Evolutionary conservation across 2,113 vertebrate species (phyloP), one percentile per base, ranked within the genome.

Genomic region (Tyto alba): DNA sequence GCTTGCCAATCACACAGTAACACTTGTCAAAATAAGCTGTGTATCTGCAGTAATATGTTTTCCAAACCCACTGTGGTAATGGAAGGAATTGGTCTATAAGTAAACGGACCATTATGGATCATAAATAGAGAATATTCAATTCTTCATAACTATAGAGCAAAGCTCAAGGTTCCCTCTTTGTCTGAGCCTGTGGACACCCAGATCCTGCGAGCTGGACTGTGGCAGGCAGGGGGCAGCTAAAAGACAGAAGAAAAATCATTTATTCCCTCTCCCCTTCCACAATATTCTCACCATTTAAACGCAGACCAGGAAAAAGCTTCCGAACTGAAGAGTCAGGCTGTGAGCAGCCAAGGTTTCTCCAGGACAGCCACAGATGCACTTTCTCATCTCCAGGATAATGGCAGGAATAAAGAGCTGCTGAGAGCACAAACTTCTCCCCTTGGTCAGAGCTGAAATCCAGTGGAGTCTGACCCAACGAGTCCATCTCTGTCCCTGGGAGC

Each of bases 401-500:
- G n/a, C 50, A 85, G 34, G n/a, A 59, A 47, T 2, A 7, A 43
- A 88, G 40, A 64, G 53, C 43, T 52, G 67, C 69, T 52, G 57
- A 64, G 75, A 68, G 43, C 16, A 38, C 41, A 38, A 50, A n/a
- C 5, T 32, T 27, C n/a, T 34, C 29, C 68, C 50, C 47, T 26
- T 6, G 43, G 2, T 4, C 36, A 55, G 56, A 41, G 52, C 8
- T 67, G 68, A 55, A 53, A 55, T 11, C 23, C 1, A 1, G 27
- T 4, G 18, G 52, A 72, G 29, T 25, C 25, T 2, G 4, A 19
- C 29, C 34, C 53, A 27, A 7, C 0, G 2, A 40, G 36, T 22
- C 56, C 52, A 32, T 5, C 62, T 74, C 36, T 56, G 18, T 3
- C 43, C 41, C 59, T 19, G 47, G 40, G 19, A 66, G 11, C 7